Evolutionary conservation across 2,888 invertebrate genomes (phyloP).

Genomic region (Artemia sinica): DNA sequence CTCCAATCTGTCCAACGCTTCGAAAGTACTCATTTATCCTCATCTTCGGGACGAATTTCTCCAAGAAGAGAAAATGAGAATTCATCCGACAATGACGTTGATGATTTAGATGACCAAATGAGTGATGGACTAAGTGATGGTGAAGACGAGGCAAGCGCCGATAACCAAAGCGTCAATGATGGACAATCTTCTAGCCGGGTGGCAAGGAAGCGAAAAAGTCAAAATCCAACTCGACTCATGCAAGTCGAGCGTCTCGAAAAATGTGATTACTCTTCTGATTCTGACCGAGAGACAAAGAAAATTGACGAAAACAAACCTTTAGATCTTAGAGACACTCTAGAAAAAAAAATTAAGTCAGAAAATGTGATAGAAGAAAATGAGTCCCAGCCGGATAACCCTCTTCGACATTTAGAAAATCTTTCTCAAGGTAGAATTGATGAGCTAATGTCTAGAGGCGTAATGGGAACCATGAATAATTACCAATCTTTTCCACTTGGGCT

Average conservation of each 20-base stretch:
- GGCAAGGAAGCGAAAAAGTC: conserved; percentile 68
- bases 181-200: conserved; percentile 41
- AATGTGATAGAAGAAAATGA: conserved; percentile 18
- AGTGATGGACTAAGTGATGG: conserved; percentile 43
- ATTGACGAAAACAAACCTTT: conserved; percentile 29
- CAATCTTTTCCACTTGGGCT: conserved; percentile 17
- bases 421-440: conserved; percentile 56
- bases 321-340: conserved; percentile 16
- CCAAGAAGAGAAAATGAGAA: conserved; percentile 38
- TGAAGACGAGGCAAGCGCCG: conserved; percentile 39
- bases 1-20: neutral
- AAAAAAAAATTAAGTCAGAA: conserved; percentile 2
- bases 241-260: conserved; percentile 38
- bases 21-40: neutral
- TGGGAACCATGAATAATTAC: conserved; percentile 12
- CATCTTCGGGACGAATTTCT: neutral
- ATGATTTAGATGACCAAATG: conserved; percentile 41
- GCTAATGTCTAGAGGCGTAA: conserved; percentile 26
- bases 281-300: conserved; percentile 27
- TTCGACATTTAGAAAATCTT: conserved; percentile 57
- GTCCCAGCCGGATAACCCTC: conserved; percentile 39
- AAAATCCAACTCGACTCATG: conserved; percentile 68
- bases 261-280: conserved; percentile 29
- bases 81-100: conserved; percentile 38
- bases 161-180: conserved; percentile 38